Percentiles rank a stretch among this genome's conserved stretches.
phyloP scores from a whole-genome alignment of 2,797 vertebrate genomes.

The Netta rufina region DNA sequence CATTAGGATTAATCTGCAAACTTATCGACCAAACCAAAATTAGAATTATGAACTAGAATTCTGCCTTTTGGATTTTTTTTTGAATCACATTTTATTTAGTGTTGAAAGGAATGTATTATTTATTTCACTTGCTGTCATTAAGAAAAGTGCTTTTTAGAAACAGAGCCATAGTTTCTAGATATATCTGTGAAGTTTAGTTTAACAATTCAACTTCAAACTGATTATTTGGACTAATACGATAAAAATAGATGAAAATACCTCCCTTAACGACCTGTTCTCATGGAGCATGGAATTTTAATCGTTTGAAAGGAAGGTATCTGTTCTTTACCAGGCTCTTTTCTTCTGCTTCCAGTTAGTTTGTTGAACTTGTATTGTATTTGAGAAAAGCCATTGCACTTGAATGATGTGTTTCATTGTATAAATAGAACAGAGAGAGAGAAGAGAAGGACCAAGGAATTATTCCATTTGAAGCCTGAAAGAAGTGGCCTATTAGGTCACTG shows the following conservation, averaged over 20 bases:
- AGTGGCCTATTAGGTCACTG: background rate
- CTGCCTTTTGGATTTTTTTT: background rate
- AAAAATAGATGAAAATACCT: background rate
- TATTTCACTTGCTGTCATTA: background rate
- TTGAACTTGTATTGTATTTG: background rate
- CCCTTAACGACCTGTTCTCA: background rate
- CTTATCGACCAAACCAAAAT: background rate
- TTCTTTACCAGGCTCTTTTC: background rate
- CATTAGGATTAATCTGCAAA: background rate
- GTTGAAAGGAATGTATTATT: background rate
- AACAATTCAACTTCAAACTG: background rate
- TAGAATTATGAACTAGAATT: background rate
- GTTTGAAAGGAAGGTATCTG: background rate
- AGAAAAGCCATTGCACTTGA: background rate
- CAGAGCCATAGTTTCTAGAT: background rate
- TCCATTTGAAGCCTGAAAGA: background rate
- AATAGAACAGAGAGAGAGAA: background rate
- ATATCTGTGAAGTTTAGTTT: background rate
- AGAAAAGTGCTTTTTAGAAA: background rate
- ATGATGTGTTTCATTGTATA: background rate
- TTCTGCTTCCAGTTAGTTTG: background rate
- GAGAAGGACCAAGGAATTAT: background rate
- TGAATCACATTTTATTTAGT: background rate
- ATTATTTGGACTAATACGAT: background rate
- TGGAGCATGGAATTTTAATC: background rate